Evolutionary conservation across 2,113 vertebrate genomes (phyloP), one percentile per base, ranked within the genome.

Genomic region (Gnathonemus longibarbis): DNA sequence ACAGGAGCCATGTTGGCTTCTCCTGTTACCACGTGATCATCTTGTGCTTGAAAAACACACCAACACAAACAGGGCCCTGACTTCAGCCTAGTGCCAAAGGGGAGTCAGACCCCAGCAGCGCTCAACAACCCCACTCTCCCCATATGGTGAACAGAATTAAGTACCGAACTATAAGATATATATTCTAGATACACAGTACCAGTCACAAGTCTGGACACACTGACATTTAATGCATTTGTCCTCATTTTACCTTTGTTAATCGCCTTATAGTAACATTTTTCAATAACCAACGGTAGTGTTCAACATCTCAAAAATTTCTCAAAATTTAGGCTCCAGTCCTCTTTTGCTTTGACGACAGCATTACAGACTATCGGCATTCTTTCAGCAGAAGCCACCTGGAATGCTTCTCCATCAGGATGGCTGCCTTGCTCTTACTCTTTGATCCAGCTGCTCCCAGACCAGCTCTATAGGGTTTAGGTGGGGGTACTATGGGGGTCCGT

Each of bases 21-120:
- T 89, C 70, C 48, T 45, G 88, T 89, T 89, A 83, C 70, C 31
- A 42, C 31, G n/a, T 58, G 39, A 62, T 49, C n/a, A 49, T 89
- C 27, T 35, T 39, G 58, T 27, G 46, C 24, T 88, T 49, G 58
- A 50, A 77, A 80, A 89, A 70, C 35, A 74, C n/a, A 77, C 31
- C 53, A 56, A 39, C 27, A 66, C 45, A 89, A 83, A 83, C 88
- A 56, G 74, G 35, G 74, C 17, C 74, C 74, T 77, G 74, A 80
- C 74, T 39, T 80, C 74, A 35, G 35, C 13, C 74, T 42, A 80
- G 13, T 80, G 62, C 62, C 10, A 31, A 27, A 70, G 9, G n/a
- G 5, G 35, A 15, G 24, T 39, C 70, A 77, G 11, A 77, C 15
- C 35, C 6, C 31, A 35, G n/a, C 10, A 42, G 10, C 0, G 2